Evolutionary conservation across 2,113 vertebrate species (phyloP), one percentile per base, ranked within the genome.

Genomic region (Micronycteris hirsuta): DNA sequence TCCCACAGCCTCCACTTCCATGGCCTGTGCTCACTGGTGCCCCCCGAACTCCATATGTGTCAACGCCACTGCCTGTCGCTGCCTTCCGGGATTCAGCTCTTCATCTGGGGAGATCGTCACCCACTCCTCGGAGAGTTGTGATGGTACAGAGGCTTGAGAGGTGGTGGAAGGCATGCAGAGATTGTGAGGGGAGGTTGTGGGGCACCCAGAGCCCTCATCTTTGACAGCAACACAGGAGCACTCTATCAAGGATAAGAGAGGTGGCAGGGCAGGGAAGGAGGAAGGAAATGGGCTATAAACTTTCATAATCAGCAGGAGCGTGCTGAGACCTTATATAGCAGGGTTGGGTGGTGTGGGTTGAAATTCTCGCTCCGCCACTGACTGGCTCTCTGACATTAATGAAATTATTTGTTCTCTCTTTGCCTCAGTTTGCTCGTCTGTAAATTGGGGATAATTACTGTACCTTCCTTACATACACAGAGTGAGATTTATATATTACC

Each of bases 51-150:
- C 61, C 61, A 63, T 5, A 14, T 63, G 61, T 63, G 13, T 63
- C 61, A 28, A 63, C 2, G 61, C 61, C 61, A 63, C 61, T 31
- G 28, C 61, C 61, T 63, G 61, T 63, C 1, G 2, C 28, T 63
- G 61, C 28, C 26, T 26, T 63, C 61, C 4, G 13, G 61, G 61
- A 63, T 63, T 63, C 61, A 31, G 0, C 11, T 63, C 61, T 63
- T 31, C 24, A 31, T 31, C 61, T 63, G 61, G 12, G 4, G 4
- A 26, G 13, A 4, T 33, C 36, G 8, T 89, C 63, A 89, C 1
- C 8, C 22, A 7, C 63, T 0, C 0, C 3, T 1, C 2, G 0
- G 65, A 92, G 31, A 28, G 0, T 1, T 96, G 89, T 43, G 73
- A 92, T 0, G 93, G 91, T 96, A 93, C 31, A 12, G 41, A 31